These are phyloP conservation scores for Coregonus clupeaformis DNA, from an alignment of 2,113 vertebrate species.

Conservation along the genomic window DNA sequence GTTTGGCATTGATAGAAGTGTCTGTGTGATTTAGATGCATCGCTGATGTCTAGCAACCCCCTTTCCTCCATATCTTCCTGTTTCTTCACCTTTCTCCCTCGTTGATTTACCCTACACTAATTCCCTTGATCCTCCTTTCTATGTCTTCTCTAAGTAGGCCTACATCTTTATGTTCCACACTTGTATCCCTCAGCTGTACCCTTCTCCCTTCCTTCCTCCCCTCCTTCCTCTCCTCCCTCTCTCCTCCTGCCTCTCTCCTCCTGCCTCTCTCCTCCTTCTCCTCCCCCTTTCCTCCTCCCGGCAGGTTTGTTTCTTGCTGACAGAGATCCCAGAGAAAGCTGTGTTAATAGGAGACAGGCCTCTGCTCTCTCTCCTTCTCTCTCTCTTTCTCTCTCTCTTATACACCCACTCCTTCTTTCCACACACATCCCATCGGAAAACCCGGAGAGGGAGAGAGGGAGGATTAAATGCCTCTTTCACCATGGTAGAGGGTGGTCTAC, in stretches of 20 bases:
- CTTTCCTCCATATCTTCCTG: not conserved
- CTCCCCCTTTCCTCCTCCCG: conserved; percentile 25
- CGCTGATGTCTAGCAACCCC: not conserved
- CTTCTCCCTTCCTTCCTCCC: not conserved
- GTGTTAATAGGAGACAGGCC: conserved; percentile 57
- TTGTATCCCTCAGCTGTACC: not conserved
- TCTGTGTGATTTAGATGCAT: not conserved
- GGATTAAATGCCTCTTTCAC: conserved; percentile 39
- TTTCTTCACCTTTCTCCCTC: not conserved
- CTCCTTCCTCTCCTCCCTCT: not conserved
- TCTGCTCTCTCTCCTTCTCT: not conserved
- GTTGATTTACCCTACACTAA: not conserved
- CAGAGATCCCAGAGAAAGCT: conserved; percentile 53
- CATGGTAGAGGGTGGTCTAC: conserved; percentile 32
- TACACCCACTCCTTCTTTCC: not conserved
- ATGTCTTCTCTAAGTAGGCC: not conserved
- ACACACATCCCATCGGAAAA: conserved; percentile 37
- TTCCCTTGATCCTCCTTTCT: not conserved
- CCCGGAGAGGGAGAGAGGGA: conserved; percentile 5
- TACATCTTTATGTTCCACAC: not conserved
- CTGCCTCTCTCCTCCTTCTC: conserved; percentile 26
- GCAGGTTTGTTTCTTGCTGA: conserved; percentile 54
- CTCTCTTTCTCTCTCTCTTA: conserved; percentile 23
- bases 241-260: conserved; percentile 12
- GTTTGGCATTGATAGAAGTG: not conserved